A percentile compares a stretch with the other conserved stretches of the same genome.
Conservation (phyloP, 2,888 invertebrate genomes). For the Tachina fera region DNA sequence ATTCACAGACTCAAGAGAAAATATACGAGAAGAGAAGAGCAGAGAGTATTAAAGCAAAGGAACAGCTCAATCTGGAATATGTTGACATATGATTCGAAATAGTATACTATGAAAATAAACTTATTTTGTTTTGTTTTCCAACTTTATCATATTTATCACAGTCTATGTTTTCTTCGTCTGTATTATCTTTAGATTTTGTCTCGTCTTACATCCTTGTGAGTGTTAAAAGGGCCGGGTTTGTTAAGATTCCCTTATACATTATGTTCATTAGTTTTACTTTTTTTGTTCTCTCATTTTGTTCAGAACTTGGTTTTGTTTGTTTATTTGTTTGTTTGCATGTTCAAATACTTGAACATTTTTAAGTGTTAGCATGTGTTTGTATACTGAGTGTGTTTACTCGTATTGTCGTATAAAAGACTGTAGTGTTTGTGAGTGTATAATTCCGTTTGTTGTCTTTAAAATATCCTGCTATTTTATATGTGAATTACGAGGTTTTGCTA, state of each 20-base stretch:
- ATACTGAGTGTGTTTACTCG: conserved; percentile 7
- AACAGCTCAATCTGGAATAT: conserved; percentile 31
- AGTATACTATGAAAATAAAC: neutral
- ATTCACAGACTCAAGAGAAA: neutral
- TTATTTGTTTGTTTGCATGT: conserved; percentile 17
- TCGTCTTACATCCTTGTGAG: neutral
- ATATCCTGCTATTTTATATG: conserved; percentile 61
- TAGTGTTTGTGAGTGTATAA: conserved; percentile 41
- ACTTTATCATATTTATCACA: neutral
- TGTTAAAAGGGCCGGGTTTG: conserved; percentile 32
- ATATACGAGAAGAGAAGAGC: neutral
- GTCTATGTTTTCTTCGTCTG: conserved; percentile 13
- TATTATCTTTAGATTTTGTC: neutral
- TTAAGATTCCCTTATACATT: conserved; percentile 5
- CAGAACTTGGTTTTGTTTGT: neutral
- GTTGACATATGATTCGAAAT: conserved; percentile 39
- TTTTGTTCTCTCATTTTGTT: neutral
- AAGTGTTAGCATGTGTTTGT: neutral
- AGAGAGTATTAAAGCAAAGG: conserved; percentile 1
- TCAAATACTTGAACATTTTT: conserved; percentile 2
- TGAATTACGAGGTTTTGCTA: conserved; percentile 20
- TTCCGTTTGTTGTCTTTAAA: conserved; percentile 61
- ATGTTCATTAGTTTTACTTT: neutral
- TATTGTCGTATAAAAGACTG: conserved; percentile 15
- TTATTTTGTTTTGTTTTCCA: neutral